phyloP scores from a whole-genome alignment of 1,140 invertebrate species.

The Brachionus rotundiformis region DNA sequence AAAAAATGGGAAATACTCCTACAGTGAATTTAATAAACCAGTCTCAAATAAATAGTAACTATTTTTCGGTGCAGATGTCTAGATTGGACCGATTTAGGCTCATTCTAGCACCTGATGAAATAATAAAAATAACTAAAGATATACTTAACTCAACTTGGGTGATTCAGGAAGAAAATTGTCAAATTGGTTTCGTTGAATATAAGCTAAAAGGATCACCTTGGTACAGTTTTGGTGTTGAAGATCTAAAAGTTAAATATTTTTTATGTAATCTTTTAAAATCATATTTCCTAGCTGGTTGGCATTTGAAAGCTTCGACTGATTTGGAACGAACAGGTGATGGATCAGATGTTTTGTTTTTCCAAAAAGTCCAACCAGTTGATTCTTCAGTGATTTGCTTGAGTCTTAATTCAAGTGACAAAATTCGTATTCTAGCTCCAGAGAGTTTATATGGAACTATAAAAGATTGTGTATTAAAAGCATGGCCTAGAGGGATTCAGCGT shows the following conservation, averaged over 20 bases:
- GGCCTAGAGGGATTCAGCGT: slow-evolving; percentile 13
- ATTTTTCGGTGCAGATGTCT: slow-evolving; percentile 31
- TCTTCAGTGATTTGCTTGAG: background rate
- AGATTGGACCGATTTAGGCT: background rate
- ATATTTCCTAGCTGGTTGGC: background rate
- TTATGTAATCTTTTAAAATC: background rate
- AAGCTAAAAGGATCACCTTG: slow-evolving; percentile 3
- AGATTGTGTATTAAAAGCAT: background rate
- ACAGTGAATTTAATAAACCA: slow-evolving; percentile 4
- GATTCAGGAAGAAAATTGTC: background rate
- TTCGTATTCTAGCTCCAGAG: background rate
- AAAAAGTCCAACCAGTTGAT: background rate
- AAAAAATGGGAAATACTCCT: slow-evolving; percentile 16
- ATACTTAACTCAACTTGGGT: background rate
- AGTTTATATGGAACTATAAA: background rate
- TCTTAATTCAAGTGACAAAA: slow-evolving; percentile 21
- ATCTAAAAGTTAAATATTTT: slow-evolving; percentile 24
- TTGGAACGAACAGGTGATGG: background rate
- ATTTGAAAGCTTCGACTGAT: slow-evolving; percentile 19
- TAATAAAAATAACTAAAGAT: background rate
- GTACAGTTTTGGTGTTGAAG: background rate
- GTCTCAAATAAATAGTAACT: background rate
- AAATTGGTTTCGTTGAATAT: slow-evolving; percentile 10
- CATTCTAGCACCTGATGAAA: slow-evolving; percentile 26
- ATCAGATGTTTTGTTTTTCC: slow-evolving; percentile 24